phyloP scores from a whole-genome alignment of 1,140 invertebrate genomes.

The Leucophenga varia region DNA sequence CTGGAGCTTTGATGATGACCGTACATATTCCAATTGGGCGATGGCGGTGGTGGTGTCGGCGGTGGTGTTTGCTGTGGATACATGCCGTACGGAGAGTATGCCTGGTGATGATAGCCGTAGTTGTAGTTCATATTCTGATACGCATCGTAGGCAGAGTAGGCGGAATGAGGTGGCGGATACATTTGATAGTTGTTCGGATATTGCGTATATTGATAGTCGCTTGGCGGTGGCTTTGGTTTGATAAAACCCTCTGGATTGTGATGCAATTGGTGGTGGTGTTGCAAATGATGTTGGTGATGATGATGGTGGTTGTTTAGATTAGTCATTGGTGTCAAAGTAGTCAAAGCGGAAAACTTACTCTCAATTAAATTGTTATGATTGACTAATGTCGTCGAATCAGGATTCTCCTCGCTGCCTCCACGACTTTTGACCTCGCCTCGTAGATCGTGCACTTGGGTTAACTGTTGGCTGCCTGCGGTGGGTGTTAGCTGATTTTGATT shows the following conservation, averaged over 20 bases:
- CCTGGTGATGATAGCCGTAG: constrained; percentile 52
- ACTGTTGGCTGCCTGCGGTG: constrained; percentile 18
- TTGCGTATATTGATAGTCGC: constrained; percentile 51
- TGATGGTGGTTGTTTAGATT: constrained; percentile 38
- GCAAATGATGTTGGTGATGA: constrained; percentile 25
- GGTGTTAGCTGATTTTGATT: constrained; percentile 36
- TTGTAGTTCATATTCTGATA: constrained; percentile 57
- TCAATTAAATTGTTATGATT: constrained; percentile 42
- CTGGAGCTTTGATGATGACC: constrained; percentile 48
- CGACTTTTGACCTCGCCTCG: constrained; percentile 46
- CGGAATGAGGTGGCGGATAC: constrained; percentile 51
- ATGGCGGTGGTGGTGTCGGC: constrained; percentile 50
- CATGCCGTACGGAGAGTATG: constrained; percentile 53
- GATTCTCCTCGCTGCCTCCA: constrained; percentile 49
- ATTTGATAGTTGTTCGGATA: constrained; percentile 56
- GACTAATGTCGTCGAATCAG: constrained; percentile 51
- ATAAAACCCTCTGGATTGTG: constrained; percentile 50
- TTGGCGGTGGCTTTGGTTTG: constrained; percentile 51
- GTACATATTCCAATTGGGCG: constrained; percentile 65
- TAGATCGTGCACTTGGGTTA: constrained; percentile 19
- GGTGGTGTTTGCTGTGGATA: constrained; percentile 59
- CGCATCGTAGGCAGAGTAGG: constrained; percentile 51
- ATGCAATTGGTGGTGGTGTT: constrained; percentile 26
- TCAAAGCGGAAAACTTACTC: constrained; percentile 49
- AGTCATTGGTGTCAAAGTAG: constrained; percentile 51